Evolutionary conservation across 2,797 vertebrate species (phyloP).

Genomic region (Scyliorhinus canicula): DNA sequence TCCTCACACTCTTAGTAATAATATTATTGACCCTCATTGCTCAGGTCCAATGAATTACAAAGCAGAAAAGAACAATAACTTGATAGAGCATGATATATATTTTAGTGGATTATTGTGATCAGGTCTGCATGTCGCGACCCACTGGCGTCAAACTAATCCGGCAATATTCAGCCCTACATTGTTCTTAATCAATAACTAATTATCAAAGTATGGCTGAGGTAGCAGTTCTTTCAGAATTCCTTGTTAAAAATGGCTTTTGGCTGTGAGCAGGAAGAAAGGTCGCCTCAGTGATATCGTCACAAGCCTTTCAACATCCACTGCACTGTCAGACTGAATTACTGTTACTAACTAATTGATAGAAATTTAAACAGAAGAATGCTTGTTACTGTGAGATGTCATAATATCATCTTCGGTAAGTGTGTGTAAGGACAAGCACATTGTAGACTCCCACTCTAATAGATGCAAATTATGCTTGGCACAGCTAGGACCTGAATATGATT

Average conservation of each 20-base stretch:
- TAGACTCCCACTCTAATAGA: conserved; percentile 57
- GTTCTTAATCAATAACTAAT: conserved; percentile 99
- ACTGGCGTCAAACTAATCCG: conserved; percentile 81
- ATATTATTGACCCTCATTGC: conserved; percentile 61
- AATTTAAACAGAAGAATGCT: conserved; percentile 90
- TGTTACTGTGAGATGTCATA: conserved; percentile 83
- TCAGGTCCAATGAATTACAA: conserved; percentile 56
- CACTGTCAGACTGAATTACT: conserved; percentile 84
- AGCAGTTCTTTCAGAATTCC: conserved; percentile 68
- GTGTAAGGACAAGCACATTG: conserved; percentile 55
- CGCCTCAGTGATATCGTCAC: conserved; percentile 72
- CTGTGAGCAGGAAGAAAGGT: conserved; percentile 68
- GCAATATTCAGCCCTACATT: conserved; percentile 69
- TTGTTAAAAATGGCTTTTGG: conserved; percentile 87
- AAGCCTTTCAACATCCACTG: conserved; percentile 80
- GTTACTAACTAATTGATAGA: conserved; percentile 86
- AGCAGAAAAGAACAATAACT: conserved; percentile 63
- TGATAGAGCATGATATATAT: conserved; percentile 63
- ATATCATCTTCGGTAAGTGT: conserved; percentile 73
- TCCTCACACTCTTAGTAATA: conserved; percentile 61
- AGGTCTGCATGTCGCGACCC: conserved; percentile 73
- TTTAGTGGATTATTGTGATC: conserved; percentile 73
- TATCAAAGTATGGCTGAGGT: conserved; percentile 80
- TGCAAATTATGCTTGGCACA: conserved; percentile 56
- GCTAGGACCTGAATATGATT: conserved; percentile 43